Conservation (phyloP, 2,888 invertebrate genomes). For the Drosophila histrio region DNA sequence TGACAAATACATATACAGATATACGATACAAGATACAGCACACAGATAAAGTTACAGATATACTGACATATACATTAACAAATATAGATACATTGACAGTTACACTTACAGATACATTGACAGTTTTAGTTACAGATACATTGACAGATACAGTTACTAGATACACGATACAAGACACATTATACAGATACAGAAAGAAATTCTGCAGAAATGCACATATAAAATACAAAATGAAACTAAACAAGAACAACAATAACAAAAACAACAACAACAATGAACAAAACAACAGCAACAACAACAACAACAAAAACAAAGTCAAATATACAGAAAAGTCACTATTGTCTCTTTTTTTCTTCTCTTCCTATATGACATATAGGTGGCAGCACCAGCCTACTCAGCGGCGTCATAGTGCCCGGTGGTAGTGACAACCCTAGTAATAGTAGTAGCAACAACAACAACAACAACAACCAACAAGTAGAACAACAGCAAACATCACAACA, state of each 20-base stretch:
- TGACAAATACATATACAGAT: not conserved
- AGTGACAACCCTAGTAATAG: conserved; percentile 82
- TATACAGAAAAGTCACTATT: conserved; percentile 85
- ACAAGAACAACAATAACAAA: conserved; percentile 12
- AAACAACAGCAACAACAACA: conserved; percentile 54
- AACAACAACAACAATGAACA: conserved; percentile 15
- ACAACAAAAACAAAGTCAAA: conserved; percentile 74
- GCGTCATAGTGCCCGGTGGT: conserved; percentile 84
- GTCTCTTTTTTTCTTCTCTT: conserved; percentile 85
- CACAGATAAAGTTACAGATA: too few species aligned
- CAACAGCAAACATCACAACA: conserved; percentile 73
- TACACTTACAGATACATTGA: conserved; percentile 22
- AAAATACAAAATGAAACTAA: conserved; percentile 34
- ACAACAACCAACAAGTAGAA: conserved; percentile 76
- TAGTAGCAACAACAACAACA: conserved; percentile 80
- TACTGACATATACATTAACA: too few species aligned
- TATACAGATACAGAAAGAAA: conserved; percentile 17
- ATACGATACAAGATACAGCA: conserved; percentile 23
- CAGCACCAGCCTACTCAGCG: conserved; percentile 84
- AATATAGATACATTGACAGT: conserved; percentile 15
- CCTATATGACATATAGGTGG: conserved; percentile 84
- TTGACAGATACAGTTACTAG: too few species aligned
- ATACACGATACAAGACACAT: too few species aligned
- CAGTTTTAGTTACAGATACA: too few species aligned
- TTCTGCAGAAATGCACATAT: conserved; percentile 36